Evolutionary conservation across 2,888 invertebrate species (phyloP).

Genomic region (Polia nebulosa): DNA sequence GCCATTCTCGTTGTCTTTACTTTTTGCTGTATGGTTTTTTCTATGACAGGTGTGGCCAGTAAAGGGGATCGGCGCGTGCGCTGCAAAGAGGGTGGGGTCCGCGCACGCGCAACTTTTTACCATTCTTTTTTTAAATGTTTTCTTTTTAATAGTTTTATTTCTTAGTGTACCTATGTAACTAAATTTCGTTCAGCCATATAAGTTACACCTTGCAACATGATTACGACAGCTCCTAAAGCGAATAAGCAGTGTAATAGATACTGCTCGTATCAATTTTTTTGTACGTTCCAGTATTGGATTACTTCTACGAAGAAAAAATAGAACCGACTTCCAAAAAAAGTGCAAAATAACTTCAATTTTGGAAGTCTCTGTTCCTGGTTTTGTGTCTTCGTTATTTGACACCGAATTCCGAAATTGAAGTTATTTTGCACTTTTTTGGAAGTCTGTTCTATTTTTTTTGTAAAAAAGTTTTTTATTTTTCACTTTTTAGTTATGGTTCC

Average conservation of each 20-base stretch:
- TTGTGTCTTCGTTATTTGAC: too few relatives aligned
- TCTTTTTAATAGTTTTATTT: slow-evolving; percentile 38
- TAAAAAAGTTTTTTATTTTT: too few relatives aligned
- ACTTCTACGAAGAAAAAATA: neutral
- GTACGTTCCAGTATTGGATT: slow-evolving; percentile 6
- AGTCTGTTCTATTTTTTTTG: too few relatives aligned
- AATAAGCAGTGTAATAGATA: slow-evolving; percentile 51
- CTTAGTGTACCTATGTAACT: slow-evolving; percentile 30
- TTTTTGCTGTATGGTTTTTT: slow-evolving; percentile 64
- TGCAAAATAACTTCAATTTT: too few relatives aligned
- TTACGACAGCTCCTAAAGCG: slow-evolving; percentile 41
- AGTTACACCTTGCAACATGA: slow-evolving; percentile 52
- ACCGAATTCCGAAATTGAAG: too few relatives aligned
- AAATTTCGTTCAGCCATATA: slow-evolving; percentile 47
- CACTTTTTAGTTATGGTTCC: too few relatives aligned
- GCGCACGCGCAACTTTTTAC: slow-evolving; percentile 67
- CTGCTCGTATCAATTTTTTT: slow-evolving; percentile 16
- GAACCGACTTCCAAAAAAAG: too few relatives aligned
- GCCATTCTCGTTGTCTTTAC: slow-evolving; percentile 19
- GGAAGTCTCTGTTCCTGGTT: too few relatives aligned
- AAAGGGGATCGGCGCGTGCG: slow-evolving; percentile 70
- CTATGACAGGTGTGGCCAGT: slow-evolving; percentile 73
- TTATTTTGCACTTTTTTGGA: too few relatives aligned
- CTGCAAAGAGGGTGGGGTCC: slow-evolving; percentile 52
- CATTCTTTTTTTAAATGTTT: slow-evolving; percentile 46